Evolutionary conservation across 2,888 invertebrate species (phyloP), one percentile per base, ranked within the genome.

Genomic region (Lottia gigantea): DNA sequence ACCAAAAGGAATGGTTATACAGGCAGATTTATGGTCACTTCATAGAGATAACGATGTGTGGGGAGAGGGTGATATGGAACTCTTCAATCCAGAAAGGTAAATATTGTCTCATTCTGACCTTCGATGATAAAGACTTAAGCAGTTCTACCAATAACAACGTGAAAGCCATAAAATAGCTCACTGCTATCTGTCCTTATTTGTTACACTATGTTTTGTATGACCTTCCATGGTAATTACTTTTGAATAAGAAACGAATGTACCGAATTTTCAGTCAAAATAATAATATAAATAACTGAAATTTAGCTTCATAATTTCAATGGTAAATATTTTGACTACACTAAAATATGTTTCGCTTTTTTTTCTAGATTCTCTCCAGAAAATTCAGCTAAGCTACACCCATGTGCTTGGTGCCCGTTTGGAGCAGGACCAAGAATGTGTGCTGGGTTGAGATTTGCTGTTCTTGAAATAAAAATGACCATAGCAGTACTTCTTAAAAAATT

Each of bases 351-450:
- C n/a, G n/a, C n/a, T 55, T 49, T 40, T 55, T n/a, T 66, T 74
- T 76, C 1, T 78, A 85, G 85, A 75, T 85, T 85, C 74, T 71
- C 78, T 23, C 72, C 78, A 2, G 83, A 85, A 62, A 75, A 72
- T 26, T 76, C 80, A 68, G 71, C 72, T 6, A 71, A 49, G 1
- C 78, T 83, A 25, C 83, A 86, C 67, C 81, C 82, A 0, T 77
- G 81, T 76, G 82, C 86, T 0, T 87, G 83, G 82, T 77, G 86
- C 78, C 84, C 86, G 4, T 87, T 87, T 73, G 86, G 86, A 0
- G 83, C 81, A 23, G 86, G 86, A 11, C 85, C 86, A 1, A 72
- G 86, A 11, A 80, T 79, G 23, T 87, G 86, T 71, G 83, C 84
- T 8, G 86, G 86, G 0, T 76, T 84, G 16, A 77, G 85, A 7